Evolutionary conservation across 1,140 invertebrate genomes (phyloP), one percentile per base, ranked within the genome.

Genomic region (Trachymyrmex septentrionalis): DNA sequence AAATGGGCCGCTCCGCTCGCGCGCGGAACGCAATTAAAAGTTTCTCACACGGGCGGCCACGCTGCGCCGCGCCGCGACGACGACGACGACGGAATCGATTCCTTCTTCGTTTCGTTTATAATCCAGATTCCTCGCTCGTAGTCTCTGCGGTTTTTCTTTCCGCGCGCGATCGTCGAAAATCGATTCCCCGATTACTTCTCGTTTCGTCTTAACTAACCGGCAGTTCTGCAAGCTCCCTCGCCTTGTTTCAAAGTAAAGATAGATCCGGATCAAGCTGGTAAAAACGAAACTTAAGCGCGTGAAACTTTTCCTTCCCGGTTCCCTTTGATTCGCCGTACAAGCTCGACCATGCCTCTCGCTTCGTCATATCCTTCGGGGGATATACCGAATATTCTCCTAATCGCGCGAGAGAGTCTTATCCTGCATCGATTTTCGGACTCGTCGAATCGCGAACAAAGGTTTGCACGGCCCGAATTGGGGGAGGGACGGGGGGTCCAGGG

Each of bases 1-100:
- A 90, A 85, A 81, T 71, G 73, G 81, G 88, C 76, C 86, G 64
- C 76, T 78, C 64, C 80, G 59, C 80, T 59, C 80, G 80, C 89
- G 86, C 87, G 89, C 88, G 90, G 89, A 92, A 89, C 91, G 92
- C 92, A 93, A 93, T 93, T 93, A 93, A 93, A 93, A 93, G 90
- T 93, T 93, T 92, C 90, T 88, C 89, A 92, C 91, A 87, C 88
- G 88, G 88, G 69, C 73, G 85, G 24, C 78, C 86, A 71, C 73
- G 27, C 27, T 75, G 72, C 75, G 71, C 76, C 80, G 84, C 84
- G 59, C 55, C n/a, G 53, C 82, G 27, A 10, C 76, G 72, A 44
- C 75, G 76, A 72, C 77, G 77, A 71, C 64, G 86, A 88, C 81
- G 88, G 85, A 64, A 90, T 88, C 85, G 76, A 87, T 82, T 24